These are phyloP conservation scores for Drosophila nr. fundita DNA, from an alignment of 2,888 invertebrate genomes.

Conservation along the genomic window DNA sequence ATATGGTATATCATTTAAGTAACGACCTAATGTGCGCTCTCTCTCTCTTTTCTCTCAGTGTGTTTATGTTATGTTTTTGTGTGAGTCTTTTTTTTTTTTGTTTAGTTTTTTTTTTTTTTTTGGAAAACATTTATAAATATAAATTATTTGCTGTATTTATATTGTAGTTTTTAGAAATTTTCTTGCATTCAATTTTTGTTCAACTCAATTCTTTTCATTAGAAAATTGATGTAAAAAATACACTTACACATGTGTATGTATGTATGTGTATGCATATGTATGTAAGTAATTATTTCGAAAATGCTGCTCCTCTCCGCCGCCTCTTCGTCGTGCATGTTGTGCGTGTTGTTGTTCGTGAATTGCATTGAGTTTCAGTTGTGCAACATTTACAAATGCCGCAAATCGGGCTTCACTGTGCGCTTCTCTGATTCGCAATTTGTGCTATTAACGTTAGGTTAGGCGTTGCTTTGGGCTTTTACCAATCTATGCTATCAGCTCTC, in stretches of 20 bases:
- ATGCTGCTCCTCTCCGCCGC: constrained; percentile 27
- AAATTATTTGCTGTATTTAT: constrained; percentile 15
- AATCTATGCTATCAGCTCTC: constrained; percentile 86
- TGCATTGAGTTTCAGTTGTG: constrained; percentile 54
- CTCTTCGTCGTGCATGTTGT: constrained; percentile 1
- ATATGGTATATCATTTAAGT: constrained; percentile 55
- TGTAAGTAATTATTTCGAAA: constrained; percentile 24
- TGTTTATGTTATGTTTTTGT: constrained; percentile 21
- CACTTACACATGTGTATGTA: constrained; percentile 36
- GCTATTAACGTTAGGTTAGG: constrained; percentile 64
- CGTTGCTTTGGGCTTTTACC: constrained; percentile 42
- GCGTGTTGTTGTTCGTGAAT: constrained; percentile 41
- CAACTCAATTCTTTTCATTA: constrained; percentile 40
- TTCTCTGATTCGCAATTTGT: constrained; percentile 51
- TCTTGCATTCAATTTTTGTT: constrained; percentile 22
- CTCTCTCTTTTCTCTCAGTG: constrained; percentile 24
- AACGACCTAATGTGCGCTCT: constrained; percentile 59
- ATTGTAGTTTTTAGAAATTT: constrained; percentile 23
- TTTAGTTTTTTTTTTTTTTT: constrained; percentile 24
- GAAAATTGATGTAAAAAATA: constrained; percentile 60
- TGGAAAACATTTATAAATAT: constrained; percentile 45
- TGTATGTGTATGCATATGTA: background rate
- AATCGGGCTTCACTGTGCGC: constrained; percentile 39
- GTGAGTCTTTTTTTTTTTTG: constrained; percentile 39
- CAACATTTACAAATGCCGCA: constrained; percentile 22